These are phyloP conservation scores for Rhopalosiphum maidis DNA, from an alignment of 1,140 invertebrate genomes.

Conservation along the genomic window DNA sequence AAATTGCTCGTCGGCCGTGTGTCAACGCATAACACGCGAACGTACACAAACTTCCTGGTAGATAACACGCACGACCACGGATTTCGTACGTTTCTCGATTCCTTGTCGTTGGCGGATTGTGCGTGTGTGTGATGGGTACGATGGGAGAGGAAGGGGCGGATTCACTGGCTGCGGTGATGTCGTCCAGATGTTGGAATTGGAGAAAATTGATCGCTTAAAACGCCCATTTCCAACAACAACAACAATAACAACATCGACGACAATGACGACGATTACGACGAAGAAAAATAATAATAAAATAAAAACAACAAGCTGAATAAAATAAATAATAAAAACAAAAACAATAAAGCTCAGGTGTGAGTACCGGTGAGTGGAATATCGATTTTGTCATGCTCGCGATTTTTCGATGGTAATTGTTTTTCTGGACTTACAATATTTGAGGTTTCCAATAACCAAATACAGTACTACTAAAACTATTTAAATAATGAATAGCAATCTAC, in stretches of 20 bases:
- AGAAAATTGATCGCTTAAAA: conserved; percentile 12
- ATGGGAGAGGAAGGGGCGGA: background rate
- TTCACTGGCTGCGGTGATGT: background rate
- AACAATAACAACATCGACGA: background rate
- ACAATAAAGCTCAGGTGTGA: background rate
- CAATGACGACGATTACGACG: background rate
- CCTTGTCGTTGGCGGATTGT: background rate
- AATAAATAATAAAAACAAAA: background rate
- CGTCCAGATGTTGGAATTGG: background rate
- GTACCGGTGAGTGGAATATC: background rate
- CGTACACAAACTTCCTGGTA: background rate
- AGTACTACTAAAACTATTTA: background rate
- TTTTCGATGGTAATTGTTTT: background rate
- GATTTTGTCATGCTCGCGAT: background rate
- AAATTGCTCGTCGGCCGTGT: conserved; percentile 32
- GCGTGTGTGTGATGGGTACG: background rate
- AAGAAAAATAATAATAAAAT: background rate
- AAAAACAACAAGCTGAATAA: background rate
- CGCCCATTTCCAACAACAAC: conserved; percentile 2
- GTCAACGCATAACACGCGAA: background rate
- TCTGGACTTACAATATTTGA: background rate
- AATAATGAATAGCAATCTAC: background rate
- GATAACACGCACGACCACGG: background rate
- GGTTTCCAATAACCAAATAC: background rate
- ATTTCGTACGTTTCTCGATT: background rate